Evolutionary conservation across 2,888 invertebrate genomes (phyloP), one percentile per base, ranked within the genome.

Genomic region (Pandemis heparana): DNA sequence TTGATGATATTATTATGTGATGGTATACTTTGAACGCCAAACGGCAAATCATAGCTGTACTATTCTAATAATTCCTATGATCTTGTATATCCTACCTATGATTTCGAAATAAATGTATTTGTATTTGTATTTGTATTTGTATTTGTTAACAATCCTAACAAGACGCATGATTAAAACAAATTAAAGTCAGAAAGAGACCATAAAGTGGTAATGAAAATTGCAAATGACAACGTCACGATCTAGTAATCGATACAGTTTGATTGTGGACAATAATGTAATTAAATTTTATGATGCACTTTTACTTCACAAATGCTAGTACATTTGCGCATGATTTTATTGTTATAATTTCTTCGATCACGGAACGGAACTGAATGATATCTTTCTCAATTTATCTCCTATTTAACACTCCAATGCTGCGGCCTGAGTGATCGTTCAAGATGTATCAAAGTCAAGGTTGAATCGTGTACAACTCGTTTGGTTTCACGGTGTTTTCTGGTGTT

Each of bases 381-480:
- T 51, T 65, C 39, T 53, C 39, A 16, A 65, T 63, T 32, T 63
- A 32, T 46, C 63, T n/a, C 43, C 46, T 16, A 12, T n/a, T 60
- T 60, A 63, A 63, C 63, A 63, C 63, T 63, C 7, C 8, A 5
- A 9, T 43, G 46, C 63, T n/a, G 0, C 62, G 23, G 18, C 2
- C 32, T 62, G 46, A 62, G 3, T 43, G 46, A 63, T 46, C 46
- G 38, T 23, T 60, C 16, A 48, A 8, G n/a, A 38, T 16, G 38
- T 38, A 51, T 65, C 65, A 65, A 62, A 65, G 38, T 51, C 38
- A 65, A 65, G 65, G 65, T 51, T 48, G 38, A 16, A 5, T 65
- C 65, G 65, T 65, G 48, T 51, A 16, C 51, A 10, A 23, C 48
- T 12, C 48, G n/a, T 62, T 18, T 65, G 64, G 51, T 51, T 5